Conservation (phyloP, 2,888 invertebrate genomes). For the Pocota personata region DNA sequence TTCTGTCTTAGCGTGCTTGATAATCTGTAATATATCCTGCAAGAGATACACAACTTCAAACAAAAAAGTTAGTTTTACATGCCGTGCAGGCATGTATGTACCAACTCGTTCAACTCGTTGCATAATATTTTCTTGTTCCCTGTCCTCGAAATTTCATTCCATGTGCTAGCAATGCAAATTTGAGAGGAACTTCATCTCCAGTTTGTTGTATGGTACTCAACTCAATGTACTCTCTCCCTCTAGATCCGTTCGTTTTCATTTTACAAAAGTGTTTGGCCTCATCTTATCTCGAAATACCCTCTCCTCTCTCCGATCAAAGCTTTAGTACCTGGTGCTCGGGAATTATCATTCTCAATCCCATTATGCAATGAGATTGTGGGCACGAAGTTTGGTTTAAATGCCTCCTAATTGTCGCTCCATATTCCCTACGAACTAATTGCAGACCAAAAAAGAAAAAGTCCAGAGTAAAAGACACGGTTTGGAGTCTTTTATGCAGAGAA, state of each 20-base stretch:
- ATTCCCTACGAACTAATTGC: constrained; percentile 45
- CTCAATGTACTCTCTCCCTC: background rate
- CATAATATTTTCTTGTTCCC: background rate
- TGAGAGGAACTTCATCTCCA: constrained; percentile 23
- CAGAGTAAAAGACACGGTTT: constrained; percentile 1
- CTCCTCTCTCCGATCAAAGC: background rate
- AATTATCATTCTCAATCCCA: constrained; percentile 31
- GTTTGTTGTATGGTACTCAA: constrained; percentile 12
- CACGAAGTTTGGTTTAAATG: constrained; percentile 44
- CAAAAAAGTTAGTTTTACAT: constrained; percentile 44
- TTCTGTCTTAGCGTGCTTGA: constrained; percentile 34
- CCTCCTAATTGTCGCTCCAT: constrained; percentile 49
- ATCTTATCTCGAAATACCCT: background rate
- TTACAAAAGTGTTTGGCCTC: background rate
- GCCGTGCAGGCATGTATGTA: background rate
- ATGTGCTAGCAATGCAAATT: background rate
- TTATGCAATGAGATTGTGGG: constrained; percentile 41
- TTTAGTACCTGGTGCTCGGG: background rate
- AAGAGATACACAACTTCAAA: constrained; percentile 53
- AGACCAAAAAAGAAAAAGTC: constrained; percentile 12
- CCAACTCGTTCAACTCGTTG: background rate
- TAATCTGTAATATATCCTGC: constrained; percentile 50
- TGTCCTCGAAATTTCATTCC: constrained; percentile 21
- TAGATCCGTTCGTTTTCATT: background rate
- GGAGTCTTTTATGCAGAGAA: constrained; percentile 45